Conservation (phyloP, 2,113 vertebrate species). For the Colinus virginianus region DNA sequence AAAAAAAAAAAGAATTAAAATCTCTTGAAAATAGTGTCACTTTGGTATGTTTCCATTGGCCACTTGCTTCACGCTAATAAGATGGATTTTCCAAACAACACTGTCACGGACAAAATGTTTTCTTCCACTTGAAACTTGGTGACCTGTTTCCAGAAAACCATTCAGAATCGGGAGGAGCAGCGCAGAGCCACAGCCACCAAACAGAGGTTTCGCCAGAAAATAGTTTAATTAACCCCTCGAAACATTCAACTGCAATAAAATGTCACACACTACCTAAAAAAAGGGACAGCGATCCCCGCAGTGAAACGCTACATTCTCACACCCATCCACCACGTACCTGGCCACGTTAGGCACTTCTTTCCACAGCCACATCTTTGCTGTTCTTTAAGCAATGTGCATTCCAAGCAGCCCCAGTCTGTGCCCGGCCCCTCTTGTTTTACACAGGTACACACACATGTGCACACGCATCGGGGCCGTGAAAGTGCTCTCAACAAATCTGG, state of each 20-base stretch:
- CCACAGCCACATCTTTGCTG: fast-evolving
- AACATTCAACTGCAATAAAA: background rate
- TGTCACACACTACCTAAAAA: background rate
- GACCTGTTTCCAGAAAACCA: background rate
- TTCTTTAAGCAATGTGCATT: fast-evolving
- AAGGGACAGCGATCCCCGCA: background rate
- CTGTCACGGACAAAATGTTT: background rate
- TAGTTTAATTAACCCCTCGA: background rate
- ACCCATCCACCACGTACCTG: fast-evolving
- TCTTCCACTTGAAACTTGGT: background rate
- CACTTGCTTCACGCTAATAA: background rate
- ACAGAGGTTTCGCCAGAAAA: background rate
- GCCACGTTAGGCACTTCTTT: fast-evolving
- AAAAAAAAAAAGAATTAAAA: background rate
- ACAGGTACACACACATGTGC: background rate
- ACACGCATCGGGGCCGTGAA: background rate
- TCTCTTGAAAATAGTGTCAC: background rate
- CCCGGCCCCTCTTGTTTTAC: background rate
- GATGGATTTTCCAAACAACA: background rate
- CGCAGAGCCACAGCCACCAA: background rate
- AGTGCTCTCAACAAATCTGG: slow-evolving; percentile 55
- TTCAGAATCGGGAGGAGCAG: background rate
- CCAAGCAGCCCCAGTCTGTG: no score
- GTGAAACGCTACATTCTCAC: fast-evolving
- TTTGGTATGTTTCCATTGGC: background rate